Percentiles rank a stretch among this genome's conserved stretches.
These are phyloP conservation scores for Orchesella flavescens DNA, from an alignment of 2,888 invertebrate genomes.

Conservation along the genomic window DNA sequence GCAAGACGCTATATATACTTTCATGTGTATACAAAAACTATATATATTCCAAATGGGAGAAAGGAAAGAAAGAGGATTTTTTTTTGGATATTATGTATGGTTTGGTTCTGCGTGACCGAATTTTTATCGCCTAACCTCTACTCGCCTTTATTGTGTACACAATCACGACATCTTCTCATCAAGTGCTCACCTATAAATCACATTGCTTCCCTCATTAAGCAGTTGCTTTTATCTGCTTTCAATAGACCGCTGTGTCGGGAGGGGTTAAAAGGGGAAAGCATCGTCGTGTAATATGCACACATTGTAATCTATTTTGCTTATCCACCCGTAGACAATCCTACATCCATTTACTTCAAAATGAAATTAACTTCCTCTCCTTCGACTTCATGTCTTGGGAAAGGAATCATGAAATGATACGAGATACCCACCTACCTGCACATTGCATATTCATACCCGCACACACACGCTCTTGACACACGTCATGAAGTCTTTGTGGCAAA, in stretches of 20 bases:
- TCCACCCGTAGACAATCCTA: conserved; percentile 56
- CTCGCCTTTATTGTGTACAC: conserved; percentile 68
- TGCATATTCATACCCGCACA: too few species aligned
- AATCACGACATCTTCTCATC: conserved; percentile 72
- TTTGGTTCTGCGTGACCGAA: conserved; percentile 70
- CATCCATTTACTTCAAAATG: conserved; percentile 57
- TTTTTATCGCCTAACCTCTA: conserved; percentile 69
- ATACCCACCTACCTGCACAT: too few species aligned
- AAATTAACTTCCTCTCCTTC: conserved; percentile 59
- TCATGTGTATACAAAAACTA: neutral
- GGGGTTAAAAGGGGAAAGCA: conserved; percentile 64
- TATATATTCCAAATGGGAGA: conserved; percentile 1
- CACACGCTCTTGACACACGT: conserved; percentile 12
- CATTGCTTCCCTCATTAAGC: conserved; percentile 68
- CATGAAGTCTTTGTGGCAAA: conserved; percentile 17
- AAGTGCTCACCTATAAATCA: conserved; percentile 70
- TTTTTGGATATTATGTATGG: conserved; percentile 43
- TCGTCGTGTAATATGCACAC: conserved; percentile 51
- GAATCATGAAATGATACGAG: too few species aligned
- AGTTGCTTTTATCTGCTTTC: conserved; percentile 62
- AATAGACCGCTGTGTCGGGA: conserved; percentile 61
- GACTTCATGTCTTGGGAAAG: too few species aligned
- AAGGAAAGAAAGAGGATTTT: conserved; percentile 45
- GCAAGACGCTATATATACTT: conserved; percentile 1
- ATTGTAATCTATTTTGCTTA: conserved; percentile 54